Percentiles rank a stretch among this genome's conserved stretches.
These are phyloP conservation scores for Camponotus floridanus DNA, from an alignment of 1,140 invertebrate genomes.

Conservation along the genomic window DNA sequence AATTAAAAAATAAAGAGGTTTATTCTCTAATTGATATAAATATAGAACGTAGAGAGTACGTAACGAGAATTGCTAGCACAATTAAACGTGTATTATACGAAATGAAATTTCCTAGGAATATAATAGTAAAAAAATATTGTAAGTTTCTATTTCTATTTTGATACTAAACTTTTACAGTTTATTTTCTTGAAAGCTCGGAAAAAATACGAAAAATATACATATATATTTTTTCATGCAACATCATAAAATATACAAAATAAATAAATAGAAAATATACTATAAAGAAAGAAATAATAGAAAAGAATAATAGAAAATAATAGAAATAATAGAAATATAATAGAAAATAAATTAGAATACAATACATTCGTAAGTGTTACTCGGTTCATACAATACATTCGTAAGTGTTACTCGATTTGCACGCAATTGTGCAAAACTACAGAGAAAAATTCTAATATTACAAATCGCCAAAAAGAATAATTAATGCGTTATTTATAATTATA, in stretches of 20 bases:
- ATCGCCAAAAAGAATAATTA: background rate
- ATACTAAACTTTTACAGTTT: background rate
- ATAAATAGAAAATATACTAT: too few species aligned
- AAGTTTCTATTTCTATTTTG: background rate
- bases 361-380: background rate
- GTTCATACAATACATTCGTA: background rate
- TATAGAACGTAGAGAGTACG: background rate
- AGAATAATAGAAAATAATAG: too few species aligned
- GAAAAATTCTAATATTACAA: background rate
- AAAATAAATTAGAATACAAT: conserved; percentile 1
- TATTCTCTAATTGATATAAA: background rate
- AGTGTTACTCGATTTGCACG: background rate
- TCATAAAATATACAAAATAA: background rate
- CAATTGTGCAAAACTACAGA: background rate
- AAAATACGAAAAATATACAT: background rate
- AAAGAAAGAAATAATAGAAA: too few species aligned
- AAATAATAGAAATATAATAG: too few species aligned
- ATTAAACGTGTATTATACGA: background rate
- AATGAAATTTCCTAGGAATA: background rate
- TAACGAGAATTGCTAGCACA: background rate
- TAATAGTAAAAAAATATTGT: background rate
- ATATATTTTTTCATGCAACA: background rate
- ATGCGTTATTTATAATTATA: background rate
- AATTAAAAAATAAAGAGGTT: background rate
- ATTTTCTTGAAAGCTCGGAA: background rate